Conservation (phyloP, 2,113 vertebrate genomes). For the Orcinus orca region DNA sequence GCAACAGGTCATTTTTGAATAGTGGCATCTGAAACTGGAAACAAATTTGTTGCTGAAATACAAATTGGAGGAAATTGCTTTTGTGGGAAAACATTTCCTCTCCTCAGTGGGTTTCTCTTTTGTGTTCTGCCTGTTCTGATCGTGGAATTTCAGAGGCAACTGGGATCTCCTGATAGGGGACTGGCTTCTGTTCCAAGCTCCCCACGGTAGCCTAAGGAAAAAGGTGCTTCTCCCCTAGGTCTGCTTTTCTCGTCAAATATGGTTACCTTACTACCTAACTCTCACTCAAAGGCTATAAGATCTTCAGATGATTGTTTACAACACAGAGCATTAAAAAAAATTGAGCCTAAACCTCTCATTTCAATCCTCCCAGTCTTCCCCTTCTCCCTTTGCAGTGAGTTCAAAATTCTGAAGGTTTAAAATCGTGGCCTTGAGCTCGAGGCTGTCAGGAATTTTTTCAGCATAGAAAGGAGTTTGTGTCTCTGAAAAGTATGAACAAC, state of each 20-base stretch:
- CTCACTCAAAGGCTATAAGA: not conserved
- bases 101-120: slow-evolving; percentile 76
- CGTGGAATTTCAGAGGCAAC: slow-evolving; percentile 67
- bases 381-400: not conserved
- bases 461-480: not conserved
- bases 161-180: slow-evolving; percentile 72
- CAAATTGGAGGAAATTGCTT: slow-evolving; percentile 81
- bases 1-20: slow-evolving; percentile 72
- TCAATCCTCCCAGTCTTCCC: not conserved
- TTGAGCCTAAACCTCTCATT: not conserved
- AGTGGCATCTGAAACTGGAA: slow-evolving; percentile 77
- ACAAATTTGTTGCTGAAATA: slow-evolving; percentile 77
- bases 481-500: not conserved
- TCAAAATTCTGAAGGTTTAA: not conserved
- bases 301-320: not conserved
- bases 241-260: not conserved
- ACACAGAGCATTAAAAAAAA: not conserved
- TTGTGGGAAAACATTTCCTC: slow-evolving; percentile 82
- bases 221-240: not conserved
- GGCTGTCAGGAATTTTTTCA: not conserved
- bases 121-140: slow-evolving; percentile 72
- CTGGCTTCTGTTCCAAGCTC: slow-evolving; percentile 59
- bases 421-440: not conserved
- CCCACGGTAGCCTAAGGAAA: not conserved
- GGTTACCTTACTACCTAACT: not conserved